phyloP scores from a whole-genome alignment of 1,140 invertebrate species.

The Dufourea novaeangliae region DNA sequence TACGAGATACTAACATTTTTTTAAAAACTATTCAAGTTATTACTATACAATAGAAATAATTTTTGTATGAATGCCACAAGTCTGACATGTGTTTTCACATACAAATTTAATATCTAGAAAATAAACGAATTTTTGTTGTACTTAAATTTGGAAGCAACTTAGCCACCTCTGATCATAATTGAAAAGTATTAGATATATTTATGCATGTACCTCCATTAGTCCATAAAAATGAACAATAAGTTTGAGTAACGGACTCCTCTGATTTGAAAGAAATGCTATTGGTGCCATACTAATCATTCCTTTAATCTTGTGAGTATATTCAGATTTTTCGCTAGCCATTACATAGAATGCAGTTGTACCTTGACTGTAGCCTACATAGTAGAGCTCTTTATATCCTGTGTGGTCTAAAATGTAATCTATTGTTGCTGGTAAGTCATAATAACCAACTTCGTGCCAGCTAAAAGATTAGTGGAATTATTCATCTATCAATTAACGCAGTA shows the following conservation, averaged over 20 bases:
- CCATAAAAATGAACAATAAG: slow-evolving; percentile 70
- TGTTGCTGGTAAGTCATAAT: slow-evolving; percentile 83
- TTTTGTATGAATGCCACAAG: too few relatives aligned
- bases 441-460: slow-evolving; percentile 83
- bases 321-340: slow-evolving; percentile 84
- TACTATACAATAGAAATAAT: too few relatives aligned
- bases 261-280: slow-evolving; percentile 80
- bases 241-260: slow-evolving; percentile 76
- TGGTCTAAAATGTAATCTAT: slow-evolving; percentile 83
- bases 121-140: background rate
- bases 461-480: slow-evolving; percentile 48
- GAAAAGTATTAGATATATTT: background rate
- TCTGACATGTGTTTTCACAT: background rate
- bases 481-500: slow-evolving; percentile 6
- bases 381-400: slow-evolving; percentile 80
- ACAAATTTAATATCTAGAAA: background rate
- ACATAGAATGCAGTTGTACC: slow-evolving; percentile 82
- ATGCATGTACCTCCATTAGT: slow-evolving; percentile 72
- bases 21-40: too few relatives aligned
- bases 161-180: slow-evolving; percentile 16
- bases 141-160: background rate
- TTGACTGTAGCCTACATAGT: slow-evolving; percentile 84
- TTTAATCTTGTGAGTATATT: slow-evolving; percentile 86
- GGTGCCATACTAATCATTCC: slow-evolving; percentile 86
- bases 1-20: too few relatives aligned